Percentiles rank a stretch among this genome's conserved stretches.
Conservation (phyloP, 2,113 vertebrate genomes). For the Actenoides hombroni region DNA sequence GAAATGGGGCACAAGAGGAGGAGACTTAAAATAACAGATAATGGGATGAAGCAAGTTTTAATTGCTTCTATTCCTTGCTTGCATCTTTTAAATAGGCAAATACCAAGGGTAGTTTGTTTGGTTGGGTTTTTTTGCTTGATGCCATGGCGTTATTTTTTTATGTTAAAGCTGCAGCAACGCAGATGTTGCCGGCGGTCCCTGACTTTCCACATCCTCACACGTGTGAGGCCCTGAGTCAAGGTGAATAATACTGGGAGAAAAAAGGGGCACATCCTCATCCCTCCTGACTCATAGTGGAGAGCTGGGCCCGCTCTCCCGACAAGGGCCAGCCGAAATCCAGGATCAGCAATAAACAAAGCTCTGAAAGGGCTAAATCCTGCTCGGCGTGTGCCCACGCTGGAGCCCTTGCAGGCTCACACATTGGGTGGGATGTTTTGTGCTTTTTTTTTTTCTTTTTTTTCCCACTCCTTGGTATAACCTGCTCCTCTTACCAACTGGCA, state of each 20-base stretch:
- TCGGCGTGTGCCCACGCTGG: not conserved
- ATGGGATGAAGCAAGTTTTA: not conserved
- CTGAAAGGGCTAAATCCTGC: not conserved
- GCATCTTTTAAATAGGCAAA: not conserved
- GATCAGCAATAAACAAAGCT: not conserved
- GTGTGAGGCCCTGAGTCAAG: not conserved
- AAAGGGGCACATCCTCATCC: not conserved
- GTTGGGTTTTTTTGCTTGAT: not conserved
- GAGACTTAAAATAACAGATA: conserved; percentile 5
- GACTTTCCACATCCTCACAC: not conserved
- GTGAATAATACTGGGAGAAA: not conserved
- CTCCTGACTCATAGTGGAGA: not conserved
- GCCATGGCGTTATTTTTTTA: not conserved
- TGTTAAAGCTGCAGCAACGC: not conserved
- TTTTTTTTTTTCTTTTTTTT: not conserved
- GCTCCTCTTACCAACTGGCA: not conserved
- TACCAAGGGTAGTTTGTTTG: not conserved
- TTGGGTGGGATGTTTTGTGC: not conserved
- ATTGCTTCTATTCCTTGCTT: not conserved
- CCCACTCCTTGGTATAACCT: not conserved
- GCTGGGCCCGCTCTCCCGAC: not conserved
- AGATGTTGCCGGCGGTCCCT: not conserved
- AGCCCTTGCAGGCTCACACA: not conserved
- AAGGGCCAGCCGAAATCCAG: not conserved
- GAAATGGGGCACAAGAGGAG: conserved; percentile 19